Conservation (phyloP, 2,797 vertebrate genomes). For the Apogon talboti region DNA sequence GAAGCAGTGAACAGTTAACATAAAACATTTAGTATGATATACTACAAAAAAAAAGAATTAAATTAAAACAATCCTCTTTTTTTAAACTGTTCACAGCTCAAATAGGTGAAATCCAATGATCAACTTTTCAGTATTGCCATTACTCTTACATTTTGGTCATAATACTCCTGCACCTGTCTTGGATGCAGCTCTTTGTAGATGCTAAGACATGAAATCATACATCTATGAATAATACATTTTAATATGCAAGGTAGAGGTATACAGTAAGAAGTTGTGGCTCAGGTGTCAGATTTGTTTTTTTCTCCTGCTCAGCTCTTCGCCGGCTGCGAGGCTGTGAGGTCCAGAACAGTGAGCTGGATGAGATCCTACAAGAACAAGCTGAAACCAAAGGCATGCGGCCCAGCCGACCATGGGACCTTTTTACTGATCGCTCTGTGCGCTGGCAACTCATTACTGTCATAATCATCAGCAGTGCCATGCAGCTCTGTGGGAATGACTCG, state of each 20-base stretch:
- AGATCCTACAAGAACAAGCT: constrained; percentile 88
- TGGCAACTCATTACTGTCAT: constrained; percentile 89
- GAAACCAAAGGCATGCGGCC: constrained; percentile 79
- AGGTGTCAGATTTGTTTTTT: background rate
- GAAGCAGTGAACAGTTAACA: no score
- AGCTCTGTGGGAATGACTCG: constrained; percentile 92
- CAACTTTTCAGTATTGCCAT: no score
- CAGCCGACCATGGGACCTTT: constrained; percentile 84
- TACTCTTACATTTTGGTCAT: no score
- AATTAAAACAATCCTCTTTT: no score
- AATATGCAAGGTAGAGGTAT: background rate
- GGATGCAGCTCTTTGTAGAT: no score
- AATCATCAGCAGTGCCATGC: constrained; percentile 91
- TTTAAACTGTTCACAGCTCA: no score
- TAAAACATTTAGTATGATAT: no score
- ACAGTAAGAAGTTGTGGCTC: background rate
- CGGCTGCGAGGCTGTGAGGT: constrained; percentile 84
- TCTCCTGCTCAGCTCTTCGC: constrained; percentile 81
- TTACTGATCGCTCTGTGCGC: constrained; percentile 81
- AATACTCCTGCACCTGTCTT: no score
- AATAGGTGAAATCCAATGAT: no score
- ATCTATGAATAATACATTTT: background rate
- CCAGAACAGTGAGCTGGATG: constrained; percentile 85
- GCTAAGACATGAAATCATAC: no score
- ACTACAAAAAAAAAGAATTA: no score